Base-by-base conservation (phyloP, 1,140 invertebrate genomes). In the Drosophila pruinosa region DNA sequence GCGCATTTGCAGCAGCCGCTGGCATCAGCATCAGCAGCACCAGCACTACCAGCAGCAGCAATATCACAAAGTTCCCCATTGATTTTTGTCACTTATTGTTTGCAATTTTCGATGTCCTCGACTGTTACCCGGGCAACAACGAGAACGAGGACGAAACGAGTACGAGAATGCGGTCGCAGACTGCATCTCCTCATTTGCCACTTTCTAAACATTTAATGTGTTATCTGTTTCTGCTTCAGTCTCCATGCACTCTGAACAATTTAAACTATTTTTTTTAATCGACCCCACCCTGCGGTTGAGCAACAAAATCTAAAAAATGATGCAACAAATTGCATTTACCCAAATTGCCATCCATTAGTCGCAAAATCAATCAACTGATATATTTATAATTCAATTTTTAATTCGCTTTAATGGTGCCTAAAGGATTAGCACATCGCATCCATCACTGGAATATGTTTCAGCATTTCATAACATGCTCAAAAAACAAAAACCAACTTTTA, bases 11-110 rank as follows among this genome's bases (percentile, higher is more conserved):
- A 67, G 71, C 57, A 68, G 50, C 47, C 63, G 34, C 22, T 47
- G 41, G 50, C 31, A 34, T n/a, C 10, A 34, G 31, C 31, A 31
- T 4, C 24, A 26, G 4, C 24, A 26, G 7, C 28, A 34, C 10
- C 31, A 34, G 24, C 64, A 50, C 41, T 26, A 34, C n/a, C 24
- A 26, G 7, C 28, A 34, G 31, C 31, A 34, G 24, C 64, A 50
- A 43, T 26, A 34, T 70, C 81, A 53, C 48, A 61, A n/a, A 80
- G 61, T 78, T 63, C 28, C 28, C 61, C 81, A 85, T 86, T 86
- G 81, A 85, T 85, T 86, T 85, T 81, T 68, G 58, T 72, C 81
- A 71, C 61, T 74, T 64, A 77, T 80, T 86, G 80, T 86, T 86
- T 64, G 41, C 63, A 57, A 52, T 58, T 72, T 39, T 64, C 45